Evolutionary conservation across 2,113 vertebrate genomes (phyloP), one percentile per base, ranked within the genome.

Genomic region (Hassar affinis): DNA sequence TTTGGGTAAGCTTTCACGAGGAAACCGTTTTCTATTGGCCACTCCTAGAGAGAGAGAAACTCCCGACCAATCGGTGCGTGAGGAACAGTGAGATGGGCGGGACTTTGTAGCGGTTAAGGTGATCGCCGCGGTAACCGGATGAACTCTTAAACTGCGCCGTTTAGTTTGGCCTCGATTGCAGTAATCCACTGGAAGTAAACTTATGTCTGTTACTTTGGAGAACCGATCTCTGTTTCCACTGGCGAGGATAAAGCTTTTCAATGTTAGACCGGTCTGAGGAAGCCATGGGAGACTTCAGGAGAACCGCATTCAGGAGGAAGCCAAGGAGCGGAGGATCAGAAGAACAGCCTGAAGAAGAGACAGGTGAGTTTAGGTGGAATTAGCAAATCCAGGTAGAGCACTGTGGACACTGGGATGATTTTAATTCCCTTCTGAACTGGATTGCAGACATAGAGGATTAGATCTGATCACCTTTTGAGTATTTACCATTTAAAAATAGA

Each of bases 261-360:
- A 83, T 86, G 83, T 81, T 81, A 71, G 80, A 85, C 57, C 38
- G 12, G 51, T 56, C 20, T 49, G 47, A 64, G 12, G 52, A 78
- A 62, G 79, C 47, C 49, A 85, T 88, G 87, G 84, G 84, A 68
- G 87, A 88, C 78, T 61, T 84, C 20, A 84, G 85, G 84, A 80
- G 87, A 77, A 85, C 79, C 72, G 87, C 87, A 7, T 84, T 88
- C 35, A 84, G 84, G 83, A 87, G 86, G 66, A 88, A 85, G 51
- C 33, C 84, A 22, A 83, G 64, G 25, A 22, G 49, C 12, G 64
- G 15, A 47, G 80, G 62, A 42, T 77, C 62, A 17, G 72, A 45
- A 38, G 66, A 84, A 1, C 79, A 87, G 35, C 47, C 54, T 4
- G 79, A 76, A 18, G 81, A 66, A 49, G 54, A 72, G 8, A 42